phyloP scores from a whole-genome alignment of 2,113 vertebrate species.

The Chauna torquata region DNA sequence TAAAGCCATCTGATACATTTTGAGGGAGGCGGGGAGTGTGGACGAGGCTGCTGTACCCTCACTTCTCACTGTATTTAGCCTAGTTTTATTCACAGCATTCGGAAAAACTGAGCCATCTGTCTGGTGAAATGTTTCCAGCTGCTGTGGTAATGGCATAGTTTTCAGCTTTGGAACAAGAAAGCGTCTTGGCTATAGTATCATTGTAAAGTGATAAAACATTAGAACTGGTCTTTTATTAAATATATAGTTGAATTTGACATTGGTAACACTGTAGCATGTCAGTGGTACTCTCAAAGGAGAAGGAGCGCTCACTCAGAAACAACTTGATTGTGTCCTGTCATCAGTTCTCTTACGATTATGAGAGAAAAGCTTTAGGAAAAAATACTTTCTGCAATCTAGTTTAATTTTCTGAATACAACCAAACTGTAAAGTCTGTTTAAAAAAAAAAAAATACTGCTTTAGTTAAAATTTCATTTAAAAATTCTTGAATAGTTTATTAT shows the following conservation, averaged over 20 bases:
- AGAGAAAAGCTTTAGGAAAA: background rate
- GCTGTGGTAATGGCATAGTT: conserved; percentile 23
- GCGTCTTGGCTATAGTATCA: background rate
- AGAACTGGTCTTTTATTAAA: background rate
- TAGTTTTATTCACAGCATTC: conserved; percentile 12
- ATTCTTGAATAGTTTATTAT: background rate
- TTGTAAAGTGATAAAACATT: background rate
- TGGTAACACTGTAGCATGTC: background rate
- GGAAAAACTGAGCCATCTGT: conserved; percentile 42
- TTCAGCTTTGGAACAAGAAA: conserved; percentile 21
- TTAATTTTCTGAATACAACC: background rate
- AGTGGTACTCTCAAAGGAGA: background rate
- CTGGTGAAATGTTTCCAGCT: conserved; percentile 22
- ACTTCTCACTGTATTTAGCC: background rate
- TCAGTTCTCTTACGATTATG: background rate
- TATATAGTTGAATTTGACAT: background rate
- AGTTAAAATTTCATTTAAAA: too few species aligned
- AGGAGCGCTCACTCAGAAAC: background rate
- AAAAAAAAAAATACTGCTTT: background rate
- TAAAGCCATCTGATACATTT: background rate
- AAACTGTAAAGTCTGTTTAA: background rate
- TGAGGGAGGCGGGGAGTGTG: too few species aligned
- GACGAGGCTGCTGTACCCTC: background rate
- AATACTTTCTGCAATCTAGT: background rate
- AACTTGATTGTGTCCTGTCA: background rate